Conservation (phyloP, 2,113 vertebrate genomes). For the Salvator merianae region DNA sequence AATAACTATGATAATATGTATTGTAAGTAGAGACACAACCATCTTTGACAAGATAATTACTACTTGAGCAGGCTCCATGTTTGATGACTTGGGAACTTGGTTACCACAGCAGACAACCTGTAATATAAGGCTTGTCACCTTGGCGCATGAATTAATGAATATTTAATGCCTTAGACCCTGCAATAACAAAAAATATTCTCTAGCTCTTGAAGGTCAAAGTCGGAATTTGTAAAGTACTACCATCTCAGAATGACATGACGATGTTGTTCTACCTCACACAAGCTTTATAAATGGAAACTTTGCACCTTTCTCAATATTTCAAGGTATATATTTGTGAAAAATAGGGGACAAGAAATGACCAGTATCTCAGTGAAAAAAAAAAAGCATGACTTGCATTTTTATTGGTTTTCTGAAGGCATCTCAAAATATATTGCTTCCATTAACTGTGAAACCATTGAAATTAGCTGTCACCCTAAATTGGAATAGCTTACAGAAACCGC, state of each 20-base stretch:
- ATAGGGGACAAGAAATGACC: constrained; percentile 21
- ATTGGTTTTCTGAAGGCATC: constrained; percentile 46
- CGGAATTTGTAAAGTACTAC: constrained; percentile 49
- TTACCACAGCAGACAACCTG: constrained; percentile 58
- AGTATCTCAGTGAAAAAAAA: constrained; percentile 20
- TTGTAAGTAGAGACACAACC: constrained; percentile 31
- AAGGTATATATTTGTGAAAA: constrained; percentile 40
- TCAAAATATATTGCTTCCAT: constrained; percentile 18
- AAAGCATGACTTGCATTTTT: constrained; percentile 34
- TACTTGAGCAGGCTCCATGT: not conserved
- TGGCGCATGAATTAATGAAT: constrained; percentile 49
- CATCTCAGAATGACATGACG: constrained; percentile 38
- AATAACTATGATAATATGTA: not conserved
- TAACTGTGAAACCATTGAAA: constrained; percentile 53
- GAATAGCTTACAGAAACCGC: constrained; percentile 40
- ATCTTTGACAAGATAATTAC: constrained; percentile 48
- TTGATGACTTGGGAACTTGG: constrained; percentile 53
- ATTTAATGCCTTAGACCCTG: constrained; percentile 52
- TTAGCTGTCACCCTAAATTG: constrained; percentile 49
- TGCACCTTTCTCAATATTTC: constrained; percentile 30
- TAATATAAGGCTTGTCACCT: constrained; percentile 53
- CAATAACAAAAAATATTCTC: constrained; percentile 50
- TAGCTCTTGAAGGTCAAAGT: constrained; percentile 52
- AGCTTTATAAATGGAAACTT: constrained; percentile 46
- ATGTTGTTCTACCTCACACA: constrained; percentile 50